Conservation (phyloP, 2,113 vertebrate species). For the Mugil cephalus region DNA sequence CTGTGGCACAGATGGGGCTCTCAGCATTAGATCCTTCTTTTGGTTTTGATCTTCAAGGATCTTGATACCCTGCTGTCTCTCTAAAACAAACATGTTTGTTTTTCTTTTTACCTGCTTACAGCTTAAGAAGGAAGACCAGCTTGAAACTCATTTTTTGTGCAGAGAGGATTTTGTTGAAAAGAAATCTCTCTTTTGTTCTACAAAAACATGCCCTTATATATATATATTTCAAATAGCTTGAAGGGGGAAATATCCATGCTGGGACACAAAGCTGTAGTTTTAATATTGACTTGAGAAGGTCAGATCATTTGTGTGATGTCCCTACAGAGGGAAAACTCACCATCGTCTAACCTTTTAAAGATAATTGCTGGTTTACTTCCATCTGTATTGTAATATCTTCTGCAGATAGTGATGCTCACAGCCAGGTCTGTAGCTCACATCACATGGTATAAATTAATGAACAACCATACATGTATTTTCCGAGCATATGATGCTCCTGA, state of each 20-base stretch:
- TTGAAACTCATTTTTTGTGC: not conserved
- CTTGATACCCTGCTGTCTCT: constrained; percentile 29
- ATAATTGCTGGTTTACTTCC: not conserved
- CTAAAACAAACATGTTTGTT: constrained; percentile 7
- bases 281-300: not conserved
- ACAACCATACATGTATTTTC: too few relatives aligned
- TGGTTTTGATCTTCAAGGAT: constrained; percentile 25
- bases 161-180: constrained; percentile 1
- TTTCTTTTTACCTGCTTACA: not conserved
- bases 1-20: constrained; percentile 28
- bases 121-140: not conserved
- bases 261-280: too few relatives aligned
- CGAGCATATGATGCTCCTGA: too few relatives aligned
- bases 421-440: too few relatives aligned
- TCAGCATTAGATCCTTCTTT: constrained; percentile 25
- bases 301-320: not conserved
- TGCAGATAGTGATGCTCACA: too few relatives aligned
- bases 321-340: too few relatives aligned
- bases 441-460: too few relatives aligned
- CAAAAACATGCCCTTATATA: too few relatives aligned
- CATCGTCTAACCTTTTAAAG: not conserved
- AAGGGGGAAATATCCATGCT: not conserved
- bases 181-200: not conserved
- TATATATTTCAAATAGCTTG: not conserved
- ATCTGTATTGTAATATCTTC: too few relatives aligned